Evolutionary conservation across 2,113 vertebrate species (phyloP).

Genomic region (Daphoenositta chrysoptera): DNA sequence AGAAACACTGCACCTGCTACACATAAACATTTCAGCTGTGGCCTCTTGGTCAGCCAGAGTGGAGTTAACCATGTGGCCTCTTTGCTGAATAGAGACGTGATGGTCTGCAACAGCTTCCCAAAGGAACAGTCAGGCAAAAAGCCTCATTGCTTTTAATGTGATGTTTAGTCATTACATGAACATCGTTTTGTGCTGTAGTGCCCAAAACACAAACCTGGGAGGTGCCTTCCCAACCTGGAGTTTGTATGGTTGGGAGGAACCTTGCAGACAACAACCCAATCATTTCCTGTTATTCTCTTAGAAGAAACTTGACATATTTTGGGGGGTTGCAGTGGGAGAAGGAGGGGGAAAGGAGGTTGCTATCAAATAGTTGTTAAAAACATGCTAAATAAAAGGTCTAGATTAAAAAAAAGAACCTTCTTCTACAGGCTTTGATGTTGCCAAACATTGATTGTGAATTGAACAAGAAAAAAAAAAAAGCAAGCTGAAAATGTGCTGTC

Average conservation of each 20-base stretch:
- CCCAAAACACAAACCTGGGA: neutral
- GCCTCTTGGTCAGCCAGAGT: neutral
- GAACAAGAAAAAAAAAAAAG: constrained; percentile 35
- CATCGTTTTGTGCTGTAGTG: neutral
- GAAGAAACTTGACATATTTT: neutral
- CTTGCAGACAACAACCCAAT: neutral
- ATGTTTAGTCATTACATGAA: neutral
- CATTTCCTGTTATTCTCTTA: neutral
- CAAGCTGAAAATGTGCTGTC: constrained; percentile 50
- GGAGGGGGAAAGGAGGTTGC: neutral
- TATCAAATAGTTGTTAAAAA: neutral
- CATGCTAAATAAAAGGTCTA: constrained; percentile 20
- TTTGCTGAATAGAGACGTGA: neutral
- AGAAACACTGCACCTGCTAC: neutral
- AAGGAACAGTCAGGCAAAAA: neutral
- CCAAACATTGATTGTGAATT: constrained; percentile 41
- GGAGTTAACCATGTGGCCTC: neutral
- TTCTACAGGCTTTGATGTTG: constrained; percentile 51
- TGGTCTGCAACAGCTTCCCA: neutral
- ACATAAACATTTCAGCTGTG: neutral
- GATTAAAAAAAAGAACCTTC: neutral
- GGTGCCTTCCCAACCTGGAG: neutral
- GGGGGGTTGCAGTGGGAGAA: neutral
- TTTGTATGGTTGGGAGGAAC: neutral
- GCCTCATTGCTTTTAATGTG: neutral